These are phyloP conservation scores for Dasysyrphus tricinctus DNA, from an alignment of 2,888 invertebrate species.

Conservation along the genomic window DNA sequence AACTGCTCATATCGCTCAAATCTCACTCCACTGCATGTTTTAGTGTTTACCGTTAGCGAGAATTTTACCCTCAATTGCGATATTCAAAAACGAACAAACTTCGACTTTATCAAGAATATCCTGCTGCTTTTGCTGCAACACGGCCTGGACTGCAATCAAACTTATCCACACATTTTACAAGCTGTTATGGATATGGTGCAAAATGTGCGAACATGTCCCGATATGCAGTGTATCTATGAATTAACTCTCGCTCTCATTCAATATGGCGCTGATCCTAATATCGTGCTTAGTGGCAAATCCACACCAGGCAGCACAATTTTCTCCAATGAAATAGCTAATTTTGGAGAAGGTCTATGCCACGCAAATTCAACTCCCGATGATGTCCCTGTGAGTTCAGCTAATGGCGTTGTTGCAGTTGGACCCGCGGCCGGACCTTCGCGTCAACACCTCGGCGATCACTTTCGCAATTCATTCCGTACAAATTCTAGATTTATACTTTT, in stretches of 20 bases:
- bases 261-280: constrained; percentile 90
- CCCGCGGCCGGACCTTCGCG: constrained; percentile 73
- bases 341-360: constrained; percentile 80
- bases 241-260: constrained; percentile 89
- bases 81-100: constrained; percentile 87
- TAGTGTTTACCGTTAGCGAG: constrained; percentile 89
- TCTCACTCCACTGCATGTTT: constrained; percentile 88
- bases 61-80: constrained; percentile 88
- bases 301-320: constrained; percentile 82
- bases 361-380: constrained; percentile 74
- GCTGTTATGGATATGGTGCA: constrained; percentile 89
- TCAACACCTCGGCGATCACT: constrained; percentile 79
- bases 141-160: constrained; percentile 88
- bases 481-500: constrained; percentile 86
- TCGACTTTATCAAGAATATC: constrained; percentile 89
- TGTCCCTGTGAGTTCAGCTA: constrained; percentile 66
- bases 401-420: constrained; percentile 71
- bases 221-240: constrained; percentile 88
- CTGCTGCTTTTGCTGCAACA: constrained; percentile 87
- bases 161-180: constrained; percentile 89
- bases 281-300: constrained; percentile 84
- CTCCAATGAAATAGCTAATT: constrained; percentile 83
- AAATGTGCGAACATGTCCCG: constrained; percentile 87
- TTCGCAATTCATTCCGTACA: constrained; percentile 83
- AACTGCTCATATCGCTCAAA: constrained; percentile 89